A percentile compares a stretch with the other conserved stretches of the same genome.
These are phyloP conservation scores for Drosophila nebulosa DNA, from an alignment of 1,140 invertebrate species.

Conservation along the genomic window DNA sequence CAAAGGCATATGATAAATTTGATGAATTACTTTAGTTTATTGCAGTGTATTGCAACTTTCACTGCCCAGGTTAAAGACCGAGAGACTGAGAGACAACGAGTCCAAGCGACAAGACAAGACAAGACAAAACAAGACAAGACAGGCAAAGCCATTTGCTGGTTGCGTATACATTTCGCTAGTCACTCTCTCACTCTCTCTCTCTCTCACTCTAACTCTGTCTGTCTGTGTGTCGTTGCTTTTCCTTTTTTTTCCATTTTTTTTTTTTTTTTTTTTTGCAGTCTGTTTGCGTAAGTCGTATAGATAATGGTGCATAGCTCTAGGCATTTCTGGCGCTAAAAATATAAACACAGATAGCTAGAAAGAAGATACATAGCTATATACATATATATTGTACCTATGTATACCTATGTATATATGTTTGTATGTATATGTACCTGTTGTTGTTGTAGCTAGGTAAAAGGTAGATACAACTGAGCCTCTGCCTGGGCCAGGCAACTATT, in stretches of 20 bases:
- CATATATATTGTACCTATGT: slow-evolving; percentile 2
- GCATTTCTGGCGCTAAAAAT: slow-evolving; percentile 49
- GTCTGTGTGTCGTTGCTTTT: background rate
- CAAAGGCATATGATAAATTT: background rate
- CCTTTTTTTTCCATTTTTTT: background rate
- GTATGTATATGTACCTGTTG: slow-evolving; percentile 6
- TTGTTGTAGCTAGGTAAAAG: background rate
- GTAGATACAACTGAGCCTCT: background rate
- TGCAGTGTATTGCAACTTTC: slow-evolving; percentile 1
- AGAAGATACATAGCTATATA: background rate
- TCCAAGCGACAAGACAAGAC: background rate
- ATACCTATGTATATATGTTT: background rate
- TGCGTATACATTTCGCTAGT: slow-evolving; percentile 15
- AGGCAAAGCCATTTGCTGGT: slow-evolving; percentile 1
- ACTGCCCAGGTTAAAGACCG: slow-evolving; percentile 29
- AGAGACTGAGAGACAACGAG: slow-evolving; percentile 9
- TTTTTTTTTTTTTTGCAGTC: slow-evolving; percentile 6
- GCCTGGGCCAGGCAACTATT: slow-evolving; percentile 6
- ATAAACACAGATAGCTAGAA: slow-evolving; percentile 27
- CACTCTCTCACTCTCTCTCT: background rate
- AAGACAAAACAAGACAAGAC: background rate
- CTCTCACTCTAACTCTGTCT: background rate
- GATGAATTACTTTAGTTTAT: background rate
- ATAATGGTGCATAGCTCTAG: slow-evolving; percentile 59
- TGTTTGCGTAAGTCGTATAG: slow-evolving; percentile 42